phyloP scores from a whole-genome alignment of 2,888 invertebrate genomes.

The Pegoplata infirma region DNA sequence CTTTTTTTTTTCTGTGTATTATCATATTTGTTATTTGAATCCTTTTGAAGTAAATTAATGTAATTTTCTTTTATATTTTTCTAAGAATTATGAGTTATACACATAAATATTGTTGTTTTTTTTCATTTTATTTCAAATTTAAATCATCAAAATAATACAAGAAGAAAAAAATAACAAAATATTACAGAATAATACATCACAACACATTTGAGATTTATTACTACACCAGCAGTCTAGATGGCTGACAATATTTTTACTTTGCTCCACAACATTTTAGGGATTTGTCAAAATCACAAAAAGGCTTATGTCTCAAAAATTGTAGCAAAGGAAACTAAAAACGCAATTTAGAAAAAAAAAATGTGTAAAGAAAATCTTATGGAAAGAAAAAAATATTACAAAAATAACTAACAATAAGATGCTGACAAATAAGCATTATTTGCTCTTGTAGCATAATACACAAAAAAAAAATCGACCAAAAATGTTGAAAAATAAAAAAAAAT shows the following conservation, averaged over 20 bases:
- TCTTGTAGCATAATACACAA: not conserved
- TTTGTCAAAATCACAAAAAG: slow-evolving; percentile 55
- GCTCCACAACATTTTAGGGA: slow-evolving; percentile 51
- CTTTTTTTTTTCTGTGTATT: not conserved
- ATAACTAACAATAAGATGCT: slow-evolving; percentile 34
- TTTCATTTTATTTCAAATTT: not conserved
- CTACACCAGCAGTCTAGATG: slow-evolving; percentile 29
- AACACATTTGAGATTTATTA: slow-evolving; percentile 47
- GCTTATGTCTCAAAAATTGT: slow-evolving; percentile 33
- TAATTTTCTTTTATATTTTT: not conserved
- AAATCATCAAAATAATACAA: not conserved
- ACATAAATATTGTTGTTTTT: not conserved
- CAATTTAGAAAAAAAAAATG: not conserved
- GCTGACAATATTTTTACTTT: slow-evolving; percentile 42
- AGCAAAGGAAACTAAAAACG: not conserved
- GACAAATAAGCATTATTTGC: slow-evolving; percentile 44
- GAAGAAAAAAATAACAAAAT: not conserved
- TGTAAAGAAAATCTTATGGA: not conserved
- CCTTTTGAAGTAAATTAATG: not conserved
- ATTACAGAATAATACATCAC: too few species aligned
- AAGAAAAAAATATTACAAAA: not conserved
- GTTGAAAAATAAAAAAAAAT: not conserved
- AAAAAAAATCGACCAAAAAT: slow-evolving; percentile 30
- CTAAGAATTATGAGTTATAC: not conserved
- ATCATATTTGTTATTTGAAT: not conserved